Conservation (phyloP, 2,888 invertebrate species). For the Calliopum simillimum region DNA sequence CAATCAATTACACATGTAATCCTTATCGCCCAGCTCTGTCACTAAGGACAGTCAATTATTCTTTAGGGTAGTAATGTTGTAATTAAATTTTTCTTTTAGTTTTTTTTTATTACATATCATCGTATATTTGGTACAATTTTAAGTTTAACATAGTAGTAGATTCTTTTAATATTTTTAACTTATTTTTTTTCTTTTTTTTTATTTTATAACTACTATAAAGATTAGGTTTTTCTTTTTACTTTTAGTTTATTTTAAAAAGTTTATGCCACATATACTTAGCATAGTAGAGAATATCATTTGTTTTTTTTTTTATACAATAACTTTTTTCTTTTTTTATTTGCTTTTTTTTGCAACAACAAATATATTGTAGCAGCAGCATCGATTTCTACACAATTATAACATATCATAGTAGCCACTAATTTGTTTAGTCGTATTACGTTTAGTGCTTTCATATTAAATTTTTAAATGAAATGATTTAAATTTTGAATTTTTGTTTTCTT, state of each 20-base stretch:
- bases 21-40: too few species aligned
- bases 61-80: too few species aligned
- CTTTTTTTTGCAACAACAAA: constrained; percentile 38
- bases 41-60: too few species aligned
- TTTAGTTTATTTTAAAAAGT: too few species aligned
- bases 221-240: too few species aligned
- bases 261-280: too few species aligned
- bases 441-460: neutral
- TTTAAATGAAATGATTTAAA: neutral
- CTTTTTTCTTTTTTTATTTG: constrained; percentile 29
- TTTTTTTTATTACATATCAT: too few species aligned
- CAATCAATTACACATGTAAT: too few species aligned
- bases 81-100: too few species aligned
- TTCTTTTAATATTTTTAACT: neutral
- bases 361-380: constrained; percentile 24
- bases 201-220: too few species aligned
- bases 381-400: constrained; percentile 21
- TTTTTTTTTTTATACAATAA: constrained; percentile 15
- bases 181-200: neutral
- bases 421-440: neutral
- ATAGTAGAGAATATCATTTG: neutral
- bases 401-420: constrained; percentile 20
- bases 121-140: neutral
- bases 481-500: constrained; percentile 3
- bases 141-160: neutral